A percentile compares a stretch with the other conserved stretches of the same genome.
Evolutionary conservation across 23 tunicate genomes (phyloP).

Genomic region (Phallusia fumigata): DNA sequence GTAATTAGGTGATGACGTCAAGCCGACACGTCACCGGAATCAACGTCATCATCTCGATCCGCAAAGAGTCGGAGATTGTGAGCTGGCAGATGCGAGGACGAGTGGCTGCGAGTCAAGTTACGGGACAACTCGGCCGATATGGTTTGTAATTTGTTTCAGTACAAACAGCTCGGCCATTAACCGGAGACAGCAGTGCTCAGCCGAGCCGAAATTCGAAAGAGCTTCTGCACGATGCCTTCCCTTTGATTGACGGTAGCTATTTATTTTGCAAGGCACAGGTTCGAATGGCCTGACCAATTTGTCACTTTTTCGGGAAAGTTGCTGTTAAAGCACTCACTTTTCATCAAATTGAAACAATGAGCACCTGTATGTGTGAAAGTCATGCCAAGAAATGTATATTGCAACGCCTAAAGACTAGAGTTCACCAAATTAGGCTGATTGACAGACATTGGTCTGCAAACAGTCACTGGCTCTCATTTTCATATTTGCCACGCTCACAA

Average conservation of each 20-base stretch:
- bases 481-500: no score
- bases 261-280: no score
- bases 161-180: background rate
- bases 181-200: background rate
- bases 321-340: no score
- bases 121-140: background rate
- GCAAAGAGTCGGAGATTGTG: background rate
- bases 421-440: no score
- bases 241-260: background rate
- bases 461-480: no score
- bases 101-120: background rate
- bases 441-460: no score
- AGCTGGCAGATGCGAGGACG: background rate
- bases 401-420: no score
- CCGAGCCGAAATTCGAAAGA: background rate
- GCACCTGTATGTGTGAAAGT: no score
- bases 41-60: background rate
- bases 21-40: background rate
- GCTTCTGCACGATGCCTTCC: background rate
- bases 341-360: no score
- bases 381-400: no score
- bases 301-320: no score
- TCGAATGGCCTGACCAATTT: no score
- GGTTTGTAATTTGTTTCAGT: constrained; percentile 1
- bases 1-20: background rate